Evolutionary conservation across 53 echinoderm and acorn worm genomes (phyloP).

Genomic region (Arbacia lixula): DNA sequence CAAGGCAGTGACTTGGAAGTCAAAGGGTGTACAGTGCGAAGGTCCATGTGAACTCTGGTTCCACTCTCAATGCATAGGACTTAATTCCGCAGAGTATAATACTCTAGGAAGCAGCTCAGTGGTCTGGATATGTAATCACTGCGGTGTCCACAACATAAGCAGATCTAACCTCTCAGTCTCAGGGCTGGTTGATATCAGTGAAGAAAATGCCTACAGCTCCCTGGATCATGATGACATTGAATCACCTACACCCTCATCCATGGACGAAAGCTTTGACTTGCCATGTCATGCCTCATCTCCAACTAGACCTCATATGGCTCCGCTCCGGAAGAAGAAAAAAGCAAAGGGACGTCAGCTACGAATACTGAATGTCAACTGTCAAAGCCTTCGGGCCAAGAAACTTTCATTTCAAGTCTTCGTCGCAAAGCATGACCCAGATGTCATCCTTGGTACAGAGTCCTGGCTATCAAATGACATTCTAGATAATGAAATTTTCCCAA

Average conservation of each 20-base stretch:
- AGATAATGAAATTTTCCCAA: constrained; percentile 6
- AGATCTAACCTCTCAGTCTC: too few relatives aligned
- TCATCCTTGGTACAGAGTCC: constrained; percentile 21
- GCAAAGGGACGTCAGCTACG: too few relatives aligned
- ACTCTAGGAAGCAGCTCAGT: constrained; percentile 1
- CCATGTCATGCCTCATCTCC: too few relatives aligned
- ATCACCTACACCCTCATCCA: too few relatives aligned
- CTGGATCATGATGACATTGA: too few relatives aligned
- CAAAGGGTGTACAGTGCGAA: not conserved
- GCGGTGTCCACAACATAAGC: not conserved
- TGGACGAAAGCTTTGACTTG: too few relatives aligned
- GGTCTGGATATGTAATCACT: constrained; percentile 4
- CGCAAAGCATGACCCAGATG: not conserved
- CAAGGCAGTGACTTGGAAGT: constrained; percentile 8
- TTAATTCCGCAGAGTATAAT: not conserved
- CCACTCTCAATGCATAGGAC: not conserved
- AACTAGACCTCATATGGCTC: too few relatives aligned
- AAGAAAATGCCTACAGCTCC: too few relatives aligned
- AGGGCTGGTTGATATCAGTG: too few relatives aligned
- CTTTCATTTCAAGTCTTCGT: not conserved
- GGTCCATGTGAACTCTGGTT: not conserved
- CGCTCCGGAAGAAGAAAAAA: too few relatives aligned
- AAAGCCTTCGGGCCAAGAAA: not conserved
- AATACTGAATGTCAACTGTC: not conserved
- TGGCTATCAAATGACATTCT: constrained; percentile 1